Percentiles rank a stretch among this genome's conserved stretches.
Evolutionary conservation across 2,888 invertebrate genomes (phyloP).

Genomic region (Tuta absoluta): DNA sequence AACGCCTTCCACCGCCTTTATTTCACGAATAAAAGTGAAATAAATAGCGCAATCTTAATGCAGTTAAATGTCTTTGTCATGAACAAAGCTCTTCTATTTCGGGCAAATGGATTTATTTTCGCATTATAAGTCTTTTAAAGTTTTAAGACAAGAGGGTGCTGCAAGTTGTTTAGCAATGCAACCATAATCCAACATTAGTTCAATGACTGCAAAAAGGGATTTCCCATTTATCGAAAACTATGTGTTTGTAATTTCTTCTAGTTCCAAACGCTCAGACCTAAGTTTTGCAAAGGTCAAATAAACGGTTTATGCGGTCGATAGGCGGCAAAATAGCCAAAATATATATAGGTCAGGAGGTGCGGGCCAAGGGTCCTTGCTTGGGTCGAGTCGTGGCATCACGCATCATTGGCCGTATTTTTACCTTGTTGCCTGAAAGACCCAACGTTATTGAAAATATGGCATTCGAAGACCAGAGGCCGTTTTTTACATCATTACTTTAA

Average conservation of each 20-base stretch:
- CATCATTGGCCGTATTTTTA: constrained; percentile 28
- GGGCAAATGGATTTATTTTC: constrained; percentile 21
- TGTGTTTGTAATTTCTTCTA: not conserved
- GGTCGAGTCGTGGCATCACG: constrained; percentile 25
- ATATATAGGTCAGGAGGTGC: constrained; percentile 43
- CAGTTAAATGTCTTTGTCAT: constrained; percentile 25
- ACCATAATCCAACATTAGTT: not conserved
- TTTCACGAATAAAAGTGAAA: constrained; percentile 33
- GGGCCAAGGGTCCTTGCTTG: constrained; percentile 26
- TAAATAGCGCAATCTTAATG: constrained; percentile 29
- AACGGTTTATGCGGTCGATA: constrained; percentile 33
- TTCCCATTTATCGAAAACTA: not conserved
- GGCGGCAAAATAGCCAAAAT: constrained; percentile 36
- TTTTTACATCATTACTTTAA: too few species aligned
- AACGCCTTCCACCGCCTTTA: constrained; percentile 35
- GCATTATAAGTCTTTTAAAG: constrained; percentile 8
- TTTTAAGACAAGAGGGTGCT: not conserved
- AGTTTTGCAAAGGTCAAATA: constrained; percentile 31
- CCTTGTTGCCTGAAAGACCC: constrained; percentile 28
- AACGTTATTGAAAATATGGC: not conserved
- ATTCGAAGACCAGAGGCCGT: too few species aligned
- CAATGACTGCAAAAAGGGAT: not conserved
- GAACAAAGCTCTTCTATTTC: constrained; percentile 18
- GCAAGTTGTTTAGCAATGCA: not conserved
- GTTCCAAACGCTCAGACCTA: not conserved